A percentile compares a stretch with the other conserved stretches of the same genome.
Conservation (phyloP, 1,140 invertebrate genomes). For the Drosophila lowei region DNA sequence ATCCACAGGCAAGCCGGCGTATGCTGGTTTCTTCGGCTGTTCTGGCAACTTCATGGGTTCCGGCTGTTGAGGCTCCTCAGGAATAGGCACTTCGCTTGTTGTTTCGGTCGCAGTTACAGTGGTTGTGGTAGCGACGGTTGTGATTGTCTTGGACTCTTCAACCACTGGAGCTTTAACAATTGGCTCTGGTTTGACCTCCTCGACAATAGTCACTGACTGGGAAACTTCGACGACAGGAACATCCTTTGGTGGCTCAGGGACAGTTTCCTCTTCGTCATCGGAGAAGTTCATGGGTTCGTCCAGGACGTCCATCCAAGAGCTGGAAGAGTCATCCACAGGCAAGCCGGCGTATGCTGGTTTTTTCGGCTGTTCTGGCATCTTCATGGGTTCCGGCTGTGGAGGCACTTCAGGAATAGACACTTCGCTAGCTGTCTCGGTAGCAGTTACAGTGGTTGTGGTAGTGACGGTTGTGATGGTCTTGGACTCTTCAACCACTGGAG, state of each 20-base stretch:
- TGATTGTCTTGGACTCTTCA: constrained; percentile 21
- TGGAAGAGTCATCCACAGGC: constrained; percentile 83
- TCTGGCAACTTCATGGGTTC: too few species aligned
- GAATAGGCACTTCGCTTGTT: too few species aligned
- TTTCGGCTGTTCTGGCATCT: constrained; percentile 24
- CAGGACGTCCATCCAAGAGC: constrained; percentile 84
- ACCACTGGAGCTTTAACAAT: constrained; percentile 5
- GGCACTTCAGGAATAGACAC: background rate
- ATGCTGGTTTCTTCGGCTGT: too few species aligned
- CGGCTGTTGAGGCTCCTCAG: too few species aligned
- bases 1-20: too few species aligned
- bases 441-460: constrained; percentile 2
- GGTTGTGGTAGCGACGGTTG: constrained; percentile 1
- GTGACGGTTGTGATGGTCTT: constrained; percentile 13
- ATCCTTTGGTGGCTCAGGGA: constrained; percentile 8
- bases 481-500: constrained; percentile 8
- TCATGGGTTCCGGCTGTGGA: background rate
- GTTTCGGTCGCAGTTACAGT: too few species aligned
- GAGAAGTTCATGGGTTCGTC: constrained; percentile 84
- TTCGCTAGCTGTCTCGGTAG: background rate
- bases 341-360: constrained; percentile 80
- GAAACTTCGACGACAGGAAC: background rate
- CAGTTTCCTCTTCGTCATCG: constrained; percentile 70
- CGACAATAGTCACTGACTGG: background rate
- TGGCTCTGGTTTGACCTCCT: background rate